Evolutionary conservation across 1,140 invertebrate species (phyloP).

Genomic region (Lepidotrigona ventralis): DNA sequence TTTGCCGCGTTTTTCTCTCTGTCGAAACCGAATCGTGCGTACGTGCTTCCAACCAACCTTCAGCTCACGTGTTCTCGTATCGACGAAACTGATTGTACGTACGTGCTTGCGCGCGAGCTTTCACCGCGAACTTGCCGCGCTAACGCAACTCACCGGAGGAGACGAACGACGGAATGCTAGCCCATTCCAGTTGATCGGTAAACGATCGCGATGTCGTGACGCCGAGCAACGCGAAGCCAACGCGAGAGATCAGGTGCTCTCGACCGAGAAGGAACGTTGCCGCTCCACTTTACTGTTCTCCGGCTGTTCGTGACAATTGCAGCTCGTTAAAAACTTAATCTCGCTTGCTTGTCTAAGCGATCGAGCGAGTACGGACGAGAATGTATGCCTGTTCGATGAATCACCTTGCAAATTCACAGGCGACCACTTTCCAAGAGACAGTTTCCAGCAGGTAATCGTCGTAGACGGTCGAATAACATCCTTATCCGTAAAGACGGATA

Average conservation of each 20-base stretch:
- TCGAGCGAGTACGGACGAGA: background rate
- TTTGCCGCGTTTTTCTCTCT: background rate
- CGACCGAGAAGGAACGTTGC: constrained; percentile 10
- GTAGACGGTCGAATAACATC: too few species aligned
- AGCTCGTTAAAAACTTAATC: constrained; percentile 41
- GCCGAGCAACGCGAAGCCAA: constrained; percentile 28
- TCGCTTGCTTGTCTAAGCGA: background rate
- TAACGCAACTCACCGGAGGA: constrained; percentile 29
- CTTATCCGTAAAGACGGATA: too few species aligned
- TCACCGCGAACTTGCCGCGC: constrained; percentile 12
- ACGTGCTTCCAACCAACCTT: background rate
- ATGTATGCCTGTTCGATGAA: too few species aligned
- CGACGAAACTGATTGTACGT: background rate
- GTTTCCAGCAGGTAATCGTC: too few species aligned
- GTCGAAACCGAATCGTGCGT: background rate
- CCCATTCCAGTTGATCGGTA: constrained; percentile 45
- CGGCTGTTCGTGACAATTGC: background rate
- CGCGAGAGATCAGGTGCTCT: constrained; percentile 36
- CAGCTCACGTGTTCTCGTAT: background rate
- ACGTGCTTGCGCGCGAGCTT: too few species aligned
- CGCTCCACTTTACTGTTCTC: constrained; percentile 42
- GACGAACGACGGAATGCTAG: constrained; percentile 53
- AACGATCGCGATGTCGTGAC: constrained; percentile 52
- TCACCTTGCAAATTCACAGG: too few species aligned
- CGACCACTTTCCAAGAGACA: too few species aligned